A percentile compares a stretch with the other conserved stretches of the same genome.
Conservation (phyloP, 2,113 vertebrate species). For the Solea senegalensis region DNA sequence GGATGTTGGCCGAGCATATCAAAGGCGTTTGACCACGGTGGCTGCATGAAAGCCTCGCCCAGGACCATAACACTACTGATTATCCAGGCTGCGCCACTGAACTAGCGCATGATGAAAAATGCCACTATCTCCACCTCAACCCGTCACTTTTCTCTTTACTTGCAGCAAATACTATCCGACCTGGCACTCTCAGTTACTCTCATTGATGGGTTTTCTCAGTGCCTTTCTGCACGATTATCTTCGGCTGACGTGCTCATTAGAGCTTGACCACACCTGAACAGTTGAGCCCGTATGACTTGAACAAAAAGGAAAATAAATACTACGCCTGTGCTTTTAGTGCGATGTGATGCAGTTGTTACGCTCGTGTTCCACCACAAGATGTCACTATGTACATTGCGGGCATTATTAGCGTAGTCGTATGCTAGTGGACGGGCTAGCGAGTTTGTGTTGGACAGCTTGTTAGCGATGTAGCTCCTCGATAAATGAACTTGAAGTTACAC, state of each 20-base stretch:
- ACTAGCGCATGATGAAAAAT: conserved; percentile 60
- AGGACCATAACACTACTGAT: conserved; percentile 63
- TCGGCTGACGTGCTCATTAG: conserved; percentile 37
- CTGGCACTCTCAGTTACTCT: conserved; percentile 16
- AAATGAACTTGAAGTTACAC: too few relatives aligned
- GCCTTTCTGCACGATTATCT: conserved; percentile 25
- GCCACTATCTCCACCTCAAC: conserved; percentile 20
- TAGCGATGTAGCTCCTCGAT: too few relatives aligned
- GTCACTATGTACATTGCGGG: too few relatives aligned
- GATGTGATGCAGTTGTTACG: too few relatives aligned
- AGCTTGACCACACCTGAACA: conserved; percentile 14
- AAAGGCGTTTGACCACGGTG: conserved; percentile 74
- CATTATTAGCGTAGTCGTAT: too few relatives aligned
- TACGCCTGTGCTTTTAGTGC: neutral
- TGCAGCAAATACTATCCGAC: conserved; percentile 24
- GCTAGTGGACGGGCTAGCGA: too few relatives aligned
- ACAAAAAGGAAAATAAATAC: conserved; percentile 1
- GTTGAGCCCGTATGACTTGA: conserved; percentile 3
- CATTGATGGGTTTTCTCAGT: conserved; percentile 16
- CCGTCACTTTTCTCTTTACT: conserved; percentile 34
- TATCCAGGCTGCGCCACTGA: conserved; percentile 65
- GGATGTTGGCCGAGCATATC: conserved; percentile 62
- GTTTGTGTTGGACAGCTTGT: too few relatives aligned
- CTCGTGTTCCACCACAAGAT: too few relatives aligned
- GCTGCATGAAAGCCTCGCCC: conserved; percentile 69